Evolutionary conservation across 1,140 invertebrate genomes (phyloP).

Genomic region (Nasonia vitripennis): DNA sequence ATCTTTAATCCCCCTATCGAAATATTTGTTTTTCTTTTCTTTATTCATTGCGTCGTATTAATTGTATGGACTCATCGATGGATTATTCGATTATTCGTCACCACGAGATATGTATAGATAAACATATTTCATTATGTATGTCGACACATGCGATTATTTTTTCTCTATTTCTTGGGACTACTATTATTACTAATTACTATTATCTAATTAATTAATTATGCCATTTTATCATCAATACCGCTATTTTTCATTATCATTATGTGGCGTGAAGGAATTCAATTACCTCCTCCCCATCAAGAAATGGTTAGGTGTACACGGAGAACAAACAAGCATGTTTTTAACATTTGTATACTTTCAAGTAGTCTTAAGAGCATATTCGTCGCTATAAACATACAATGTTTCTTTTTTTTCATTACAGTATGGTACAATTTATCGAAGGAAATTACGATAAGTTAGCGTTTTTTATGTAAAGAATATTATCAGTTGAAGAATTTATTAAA

Average conservation of each 20-base stretch:
- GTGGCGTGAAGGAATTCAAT: slow-evolving; percentile 40
- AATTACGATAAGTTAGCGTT: slow-evolving; percentile 54
- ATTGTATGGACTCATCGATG: slow-evolving; percentile 39
- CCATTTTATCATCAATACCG: slow-evolving; percentile 45
- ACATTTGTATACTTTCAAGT: slow-evolving; percentile 54
- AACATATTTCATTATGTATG: slow-evolving; percentile 40
- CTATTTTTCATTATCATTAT: slow-evolving; percentile 42
- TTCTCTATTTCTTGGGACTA: slow-evolving; percentile 45
- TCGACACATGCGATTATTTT: slow-evolving; percentile 35
- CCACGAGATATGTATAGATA: slow-evolving; percentile 44
- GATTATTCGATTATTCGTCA: slow-evolving; percentile 39
- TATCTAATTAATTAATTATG: slow-evolving; percentile 36
- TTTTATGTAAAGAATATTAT: slow-evolving; percentile 55
- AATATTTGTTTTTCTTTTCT: slow-evolving; percentile 31
- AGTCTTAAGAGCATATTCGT: slow-evolving; percentile 49
- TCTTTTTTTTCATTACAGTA: slow-evolving; percentile 52
- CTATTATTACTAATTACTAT: slow-evolving; percentile 43
- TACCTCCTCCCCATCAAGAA: slow-evolving; percentile 31
- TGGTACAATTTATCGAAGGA: slow-evolving; percentile 52
- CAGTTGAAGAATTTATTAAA: slow-evolving; percentile 54
- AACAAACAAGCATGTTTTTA: slow-evolving; percentile 51
- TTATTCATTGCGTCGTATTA: slow-evolving; percentile 46
- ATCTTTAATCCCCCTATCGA: slow-evolving; percentile 46
- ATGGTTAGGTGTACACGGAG: slow-evolving; percentile 43
- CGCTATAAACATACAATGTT: slow-evolving; percentile 50